These are phyloP conservation scores for Toxotes jaculatrix DNA, from an alignment of 2,113 vertebrate genomes.

Conservation along the genomic window DNA sequence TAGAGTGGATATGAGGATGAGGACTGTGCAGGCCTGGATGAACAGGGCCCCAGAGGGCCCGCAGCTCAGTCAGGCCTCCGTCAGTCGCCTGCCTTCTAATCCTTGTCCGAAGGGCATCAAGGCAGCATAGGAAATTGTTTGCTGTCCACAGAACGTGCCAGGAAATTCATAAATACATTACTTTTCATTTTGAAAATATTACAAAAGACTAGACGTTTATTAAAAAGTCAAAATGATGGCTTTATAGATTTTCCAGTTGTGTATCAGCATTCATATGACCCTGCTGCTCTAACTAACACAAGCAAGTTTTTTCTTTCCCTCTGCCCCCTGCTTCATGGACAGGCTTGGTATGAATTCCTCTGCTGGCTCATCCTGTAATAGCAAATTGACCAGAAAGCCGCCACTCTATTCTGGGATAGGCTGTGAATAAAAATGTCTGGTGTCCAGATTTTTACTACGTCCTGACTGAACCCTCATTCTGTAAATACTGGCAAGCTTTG, in stretches of 20 bases:
- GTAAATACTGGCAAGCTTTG: conserved; percentile 54
- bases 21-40: conserved; percentile 74
- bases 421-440: conserved; percentile 70
- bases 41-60: conserved; percentile 78
- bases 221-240: conserved; percentile 84
- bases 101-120: conserved; percentile 82
- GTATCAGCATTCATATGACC: conserved; percentile 69
- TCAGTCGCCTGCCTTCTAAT: conserved; percentile 85
- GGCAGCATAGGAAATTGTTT: conserved; percentile 87
- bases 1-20: conserved; percentile 81
- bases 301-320: conserved; percentile 71
- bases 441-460: conserved; percentile 65
- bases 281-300: conserved; percentile 68
- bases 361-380: conserved; percentile 74
- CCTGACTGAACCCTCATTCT: conserved; percentile 51
- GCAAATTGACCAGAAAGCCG: conserved; percentile 79
- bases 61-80: conserved; percentile 76
- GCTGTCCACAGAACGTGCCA: conserved; percentile 82
- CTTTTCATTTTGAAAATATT: conserved; percentile 86
- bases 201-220: conserved; percentile 83
- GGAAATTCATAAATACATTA: conserved; percentile 85
- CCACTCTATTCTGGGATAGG: conserved; percentile 76
- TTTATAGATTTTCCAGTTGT: conserved; percentile 83
- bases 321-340: conserved; percentile 67
- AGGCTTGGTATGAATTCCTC: conserved; percentile 73